These are phyloP conservation scores for Tamandua tetradactyla DNA, from an alignment of 2,797 vertebrate species.

Conservation along the genomic window DNA sequence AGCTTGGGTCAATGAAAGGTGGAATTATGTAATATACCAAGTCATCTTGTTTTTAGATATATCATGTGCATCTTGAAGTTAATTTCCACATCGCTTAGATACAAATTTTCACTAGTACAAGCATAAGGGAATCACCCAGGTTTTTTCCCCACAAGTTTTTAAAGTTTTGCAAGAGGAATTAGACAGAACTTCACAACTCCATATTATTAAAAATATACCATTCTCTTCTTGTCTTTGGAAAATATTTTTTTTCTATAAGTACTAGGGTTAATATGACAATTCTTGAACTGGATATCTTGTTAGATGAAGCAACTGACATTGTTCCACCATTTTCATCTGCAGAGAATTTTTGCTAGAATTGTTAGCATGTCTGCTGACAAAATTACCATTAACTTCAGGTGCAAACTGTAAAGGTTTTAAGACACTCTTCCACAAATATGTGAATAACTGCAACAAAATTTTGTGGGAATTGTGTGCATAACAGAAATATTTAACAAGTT, in stretches of 20 bases:
- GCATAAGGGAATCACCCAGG: neutral
- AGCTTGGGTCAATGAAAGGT: neutral
- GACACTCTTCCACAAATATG: slow-evolving; percentile 31
- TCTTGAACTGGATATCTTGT: neutral
- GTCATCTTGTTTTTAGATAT: slow-evolving; percentile 32
- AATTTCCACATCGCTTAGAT: slow-evolving; percentile 42
- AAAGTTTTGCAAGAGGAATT: slow-evolving; percentile 36
- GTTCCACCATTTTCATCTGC: neutral
- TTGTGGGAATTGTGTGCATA: slow-evolving; percentile 28
- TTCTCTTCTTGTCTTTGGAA: slow-evolving; percentile 3
- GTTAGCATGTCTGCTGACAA: neutral
- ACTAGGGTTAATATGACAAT: neutral
- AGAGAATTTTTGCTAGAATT: slow-evolving; percentile 21
- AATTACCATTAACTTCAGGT: slow-evolving; percentile 12
- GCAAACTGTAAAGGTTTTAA: slow-evolving; percentile 15
- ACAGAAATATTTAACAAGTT: slow-evolving; percentile 51
- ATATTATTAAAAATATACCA: neutral
- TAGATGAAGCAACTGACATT: neutral
- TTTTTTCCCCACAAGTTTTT: neutral
- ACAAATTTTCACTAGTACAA: slow-evolving; percentile 29
- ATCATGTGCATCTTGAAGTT: neutral
- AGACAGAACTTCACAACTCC: neutral
- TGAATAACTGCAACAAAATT: slow-evolving; percentile 27
- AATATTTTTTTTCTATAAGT: neutral
- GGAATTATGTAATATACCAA: neutral